Evolutionary conservation across 2,113 vertebrate species (phyloP), one percentile per base, ranked within the genome.

Genomic region (Xiphophorus maculatus): DNA sequence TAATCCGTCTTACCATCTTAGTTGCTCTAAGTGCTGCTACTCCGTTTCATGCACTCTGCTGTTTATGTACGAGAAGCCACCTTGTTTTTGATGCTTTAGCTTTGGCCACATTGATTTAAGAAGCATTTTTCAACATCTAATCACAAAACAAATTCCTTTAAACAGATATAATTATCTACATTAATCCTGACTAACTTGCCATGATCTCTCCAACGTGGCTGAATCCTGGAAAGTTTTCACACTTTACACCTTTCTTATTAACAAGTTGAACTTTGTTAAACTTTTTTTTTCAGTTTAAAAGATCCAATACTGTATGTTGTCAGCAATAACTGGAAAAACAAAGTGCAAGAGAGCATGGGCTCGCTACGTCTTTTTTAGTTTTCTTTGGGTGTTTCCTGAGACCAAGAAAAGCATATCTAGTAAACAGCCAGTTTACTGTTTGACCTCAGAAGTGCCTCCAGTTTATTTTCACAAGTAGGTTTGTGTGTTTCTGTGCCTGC

Each of bases 1-100:
- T 78, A 74, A 88, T 82, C 77, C 42, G 5, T 78, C 79, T 89
- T 83, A 88, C 74, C 63, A 80, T 84, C 77, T 89, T 83, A 76
- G 29, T 25, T 72, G 30, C 69, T 70, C 37, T 22, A 71, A 40
- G 32, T 65, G 70, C 5, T 67, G 48, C 17, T 22, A 33, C 6
- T 35, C 1, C 76, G 61, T 77, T 7, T 72, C 28, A 19, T 58
- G 67, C 13, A 35, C n/a, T 32, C 61, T 11, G 2, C 33, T 66
- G 51, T 54, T 54, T 9, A 54, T 54, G 22, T 54, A n/a, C 6
- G 19, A 51, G 48, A 22, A 22, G 19, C 48, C 48, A 54, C 17
- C 48, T 54, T 58, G 22, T 58, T 58, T 25, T n/a, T 54, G 22
- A 54, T 25, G 22, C 19, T 66, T 66, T 37, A n/a, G 0, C 8